phyloP scores from a whole-genome alignment of 2,113 vertebrate genomes.

The Phalacrocorax aristotelis region DNA sequence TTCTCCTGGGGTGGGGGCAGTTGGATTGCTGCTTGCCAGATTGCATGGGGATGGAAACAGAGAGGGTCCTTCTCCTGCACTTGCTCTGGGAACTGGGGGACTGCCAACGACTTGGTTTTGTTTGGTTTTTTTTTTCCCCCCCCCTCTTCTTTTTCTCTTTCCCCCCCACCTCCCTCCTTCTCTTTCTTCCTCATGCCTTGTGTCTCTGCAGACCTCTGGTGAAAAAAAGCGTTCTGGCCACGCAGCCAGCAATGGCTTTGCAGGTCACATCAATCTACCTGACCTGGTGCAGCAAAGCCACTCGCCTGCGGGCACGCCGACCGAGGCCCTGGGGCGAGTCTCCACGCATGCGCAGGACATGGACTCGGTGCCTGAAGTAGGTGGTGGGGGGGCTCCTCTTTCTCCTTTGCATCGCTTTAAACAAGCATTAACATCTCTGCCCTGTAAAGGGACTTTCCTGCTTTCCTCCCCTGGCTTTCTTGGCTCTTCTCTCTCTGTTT shows the following conservation, averaged over 20 bases:
- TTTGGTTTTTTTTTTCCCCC: not conserved
- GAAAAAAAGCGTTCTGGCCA: slow-evolving; percentile 91
- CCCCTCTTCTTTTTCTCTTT: not conserved
- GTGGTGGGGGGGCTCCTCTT: slow-evolving; percentile 70
- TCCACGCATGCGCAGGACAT: slow-evolving; percentile 86
- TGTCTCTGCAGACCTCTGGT: slow-evolving; percentile 85
- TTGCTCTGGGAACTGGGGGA: not conserved
- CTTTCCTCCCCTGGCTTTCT: not conserved
- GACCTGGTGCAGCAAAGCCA: slow-evolving; percentile 96
- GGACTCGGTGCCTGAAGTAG: slow-evolving; percentile 91
- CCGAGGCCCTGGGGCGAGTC: slow-evolving; percentile 81
- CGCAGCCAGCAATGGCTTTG: slow-evolving; percentile 91
- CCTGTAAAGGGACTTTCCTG: not conserved
- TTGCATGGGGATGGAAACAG: slow-evolving; percentile 2
- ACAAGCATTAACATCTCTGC: slow-evolving; percentile 17
- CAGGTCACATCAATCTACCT: slow-evolving; percentile 91
- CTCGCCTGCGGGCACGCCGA: slow-evolving; percentile 87
- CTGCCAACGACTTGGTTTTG: not conserved
- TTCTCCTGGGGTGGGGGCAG: not conserved
- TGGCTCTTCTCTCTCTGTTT: not conserved
- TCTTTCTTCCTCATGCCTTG: slow-evolving; percentile 58
- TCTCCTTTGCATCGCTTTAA: not conserved
- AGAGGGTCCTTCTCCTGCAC: not conserved
- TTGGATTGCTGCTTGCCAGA: slow-evolving; percentile 1
- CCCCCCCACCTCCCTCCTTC: not conserved